Conservation (phyloP, 2,888 invertebrate genomes). For the Synanthedon tipuliformis region DNA sequence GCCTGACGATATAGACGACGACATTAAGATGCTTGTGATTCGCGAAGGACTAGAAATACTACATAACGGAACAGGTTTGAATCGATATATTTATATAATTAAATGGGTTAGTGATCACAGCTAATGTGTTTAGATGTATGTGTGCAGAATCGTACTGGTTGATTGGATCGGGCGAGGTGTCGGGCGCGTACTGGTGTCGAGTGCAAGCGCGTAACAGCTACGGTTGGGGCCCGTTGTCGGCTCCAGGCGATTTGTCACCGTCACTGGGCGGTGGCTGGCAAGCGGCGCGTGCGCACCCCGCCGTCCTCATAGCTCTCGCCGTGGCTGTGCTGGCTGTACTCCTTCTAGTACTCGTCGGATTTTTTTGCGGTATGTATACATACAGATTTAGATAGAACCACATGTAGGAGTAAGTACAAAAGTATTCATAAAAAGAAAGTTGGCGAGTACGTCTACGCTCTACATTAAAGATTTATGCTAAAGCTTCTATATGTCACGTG, state of each 20-base stretch:
- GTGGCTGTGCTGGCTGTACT: slow-evolving; percentile 62
- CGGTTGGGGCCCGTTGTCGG: slow-evolving; percentile 86
- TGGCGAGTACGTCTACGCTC: too few relatives aligned
- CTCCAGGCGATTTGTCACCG: slow-evolving; percentile 66
- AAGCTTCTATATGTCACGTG: too few relatives aligned
- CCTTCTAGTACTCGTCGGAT: neutral
- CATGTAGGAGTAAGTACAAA: too few relatives aligned
- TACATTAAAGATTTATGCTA: too few relatives aligned
- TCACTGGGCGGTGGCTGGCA: slow-evolving; percentile 26
- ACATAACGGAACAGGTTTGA: slow-evolving; percentile 80
- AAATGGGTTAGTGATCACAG: too few relatives aligned
- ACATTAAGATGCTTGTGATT: slow-evolving; percentile 40
- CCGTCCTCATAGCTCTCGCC: slow-evolving; percentile 72
- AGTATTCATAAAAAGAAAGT: too few relatives aligned
- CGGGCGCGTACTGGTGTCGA: slow-evolving; percentile 76
- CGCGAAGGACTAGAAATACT: slow-evolving; percentile 71
- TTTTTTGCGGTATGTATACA: neutral
- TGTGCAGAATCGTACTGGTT: slow-evolving; percentile 81
- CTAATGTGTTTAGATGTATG: too few relatives aligned
- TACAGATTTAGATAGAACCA: too few relatives aligned
- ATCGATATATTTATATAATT: too few relatives aligned
- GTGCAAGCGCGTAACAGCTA: slow-evolving; percentile 83
- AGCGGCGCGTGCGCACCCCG: slow-evolving; percentile 63
- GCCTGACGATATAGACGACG: slow-evolving; percentile 41
- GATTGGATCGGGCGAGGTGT: slow-evolving; percentile 73